These are phyloP conservation scores for Tachystola acroxantha DNA, from an alignment of 2,888 invertebrate species.

Conservation along the genomic window DNA sequence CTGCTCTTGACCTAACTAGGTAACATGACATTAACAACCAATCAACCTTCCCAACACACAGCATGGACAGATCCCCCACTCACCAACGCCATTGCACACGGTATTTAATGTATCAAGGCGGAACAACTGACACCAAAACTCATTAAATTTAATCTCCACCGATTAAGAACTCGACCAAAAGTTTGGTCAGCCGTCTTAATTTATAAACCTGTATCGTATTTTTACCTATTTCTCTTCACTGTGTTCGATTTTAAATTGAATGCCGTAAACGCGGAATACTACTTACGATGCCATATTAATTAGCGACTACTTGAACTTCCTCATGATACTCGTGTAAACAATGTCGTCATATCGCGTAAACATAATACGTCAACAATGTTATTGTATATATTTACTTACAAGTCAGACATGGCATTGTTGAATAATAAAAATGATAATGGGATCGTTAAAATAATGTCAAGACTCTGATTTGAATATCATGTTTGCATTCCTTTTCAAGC, in stretches of 20 bases:
- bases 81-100: not conserved
- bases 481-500: too few species aligned
- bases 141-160: constrained; percentile 10
- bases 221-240: constrained; percentile 1
- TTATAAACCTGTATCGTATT: constrained; percentile 6
- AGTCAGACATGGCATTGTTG: too few species aligned
- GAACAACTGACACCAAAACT: constrained; percentile 6
- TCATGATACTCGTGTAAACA: not conserved
- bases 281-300: constrained; percentile 3
- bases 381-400: too few species aligned
- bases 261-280: constrained; percentile 4
- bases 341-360: not conserved
- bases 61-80: not conserved
- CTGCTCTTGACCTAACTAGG: constrained; percentile 76
- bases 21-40: constrained; percentile 21
- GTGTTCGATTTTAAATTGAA: not conserved
- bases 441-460: too few species aligned
- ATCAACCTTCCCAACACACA: not conserved
- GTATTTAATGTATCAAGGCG: not conserved
- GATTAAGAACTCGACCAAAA: constrained; percentile 9
- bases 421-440: too few species aligned
- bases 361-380: too few species aligned
- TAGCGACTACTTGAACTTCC: constrained; percentile 1
- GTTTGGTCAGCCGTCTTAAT: constrained; percentile 2
- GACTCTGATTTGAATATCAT: too few species aligned